Percentiles rank a stretch among this genome's conserved stretches.
phyloP scores from a whole-genome alignment of 1,140 invertebrate species.

The Drosophila prosaltans region DNA sequence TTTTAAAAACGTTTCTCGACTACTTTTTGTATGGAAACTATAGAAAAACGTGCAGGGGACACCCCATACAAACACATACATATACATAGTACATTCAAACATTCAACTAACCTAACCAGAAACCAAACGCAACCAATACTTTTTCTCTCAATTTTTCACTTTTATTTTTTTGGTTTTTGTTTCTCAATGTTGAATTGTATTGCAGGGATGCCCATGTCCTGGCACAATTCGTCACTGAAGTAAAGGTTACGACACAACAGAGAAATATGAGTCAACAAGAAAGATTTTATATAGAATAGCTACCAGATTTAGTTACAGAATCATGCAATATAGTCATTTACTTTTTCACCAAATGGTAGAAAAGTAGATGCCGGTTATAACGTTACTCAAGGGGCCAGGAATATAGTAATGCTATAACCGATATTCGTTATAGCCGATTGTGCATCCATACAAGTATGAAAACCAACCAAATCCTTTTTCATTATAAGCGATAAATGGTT shows the following conservation, averaged over 20 bases:
- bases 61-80: slow-evolving; percentile 28
- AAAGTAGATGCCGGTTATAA: too few species aligned
- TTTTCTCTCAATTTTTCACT: slow-evolving; percentile 8
- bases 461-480: too few species aligned
- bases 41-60: slow-evolving; percentile 54
- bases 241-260: slow-evolving; percentile 16
- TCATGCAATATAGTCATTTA: too few species aligned
- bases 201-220: slow-evolving; percentile 5
- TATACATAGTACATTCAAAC: neutral
- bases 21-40: slow-evolving; percentile 70
- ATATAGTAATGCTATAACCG: too few species aligned
- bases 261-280: slow-evolving; percentile 18
- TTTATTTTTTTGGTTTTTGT: neutral
- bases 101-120: slow-evolving; percentile 21
- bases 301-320: neutral
- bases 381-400: too few species aligned
- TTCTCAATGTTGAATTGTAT: neutral
- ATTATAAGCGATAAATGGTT: too few species aligned
- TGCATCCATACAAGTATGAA: too few species aligned
- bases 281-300: slow-evolving; percentile 7
- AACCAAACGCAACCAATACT: slow-evolving; percentile 43
- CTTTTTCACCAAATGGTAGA: too few species aligned
- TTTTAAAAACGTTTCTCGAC: slow-evolving; percentile 66
- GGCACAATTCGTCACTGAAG: slow-evolving; percentile 52
- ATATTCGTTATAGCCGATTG: too few species aligned